Evolutionary conservation across 2,113 vertebrate genomes (phyloP).

Genomic region (Mastomys natalensis): DNA sequence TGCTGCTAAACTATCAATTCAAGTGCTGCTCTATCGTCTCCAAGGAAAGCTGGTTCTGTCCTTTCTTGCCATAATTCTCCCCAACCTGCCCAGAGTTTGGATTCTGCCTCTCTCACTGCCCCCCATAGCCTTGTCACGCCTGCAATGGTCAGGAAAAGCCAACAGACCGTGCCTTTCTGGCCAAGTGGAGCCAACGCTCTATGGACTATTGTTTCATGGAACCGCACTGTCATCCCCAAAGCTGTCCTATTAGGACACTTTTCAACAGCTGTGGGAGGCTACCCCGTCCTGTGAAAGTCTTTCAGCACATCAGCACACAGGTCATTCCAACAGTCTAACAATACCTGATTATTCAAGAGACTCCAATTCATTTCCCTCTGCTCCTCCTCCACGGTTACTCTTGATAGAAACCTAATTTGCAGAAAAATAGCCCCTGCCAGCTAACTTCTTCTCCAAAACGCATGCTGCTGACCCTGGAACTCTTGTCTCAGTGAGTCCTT

Average conservation of each 20-base stretch:
- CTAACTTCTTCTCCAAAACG: conserved; percentile 70
- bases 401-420: conserved; percentile 79
- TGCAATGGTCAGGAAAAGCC: not conserved
- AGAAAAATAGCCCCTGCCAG: conserved; percentile 75
- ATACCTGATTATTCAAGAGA: conserved; percentile 26
- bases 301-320: conserved; percentile 61
- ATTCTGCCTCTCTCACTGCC: not conserved
- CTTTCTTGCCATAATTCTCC: not conserved
- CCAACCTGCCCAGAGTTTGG: not conserved
- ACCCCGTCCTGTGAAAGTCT: not conserved
- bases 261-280: conserved; percentile 53
- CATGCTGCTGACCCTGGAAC: conserved; percentile 55
- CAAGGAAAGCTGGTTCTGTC: not conserved
- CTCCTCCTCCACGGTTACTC: conserved; percentile 42
- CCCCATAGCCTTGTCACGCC: not conserved
- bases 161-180: not conserved
- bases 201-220: conserved; percentile 29
- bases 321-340: conserved; percentile 56
- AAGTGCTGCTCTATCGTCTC: not conserved
- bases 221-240: not conserved
- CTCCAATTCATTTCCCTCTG: conserved; percentile 61
- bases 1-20: not conserved
- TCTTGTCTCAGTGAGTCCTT: conserved; percentile 52
- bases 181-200: not conserved
- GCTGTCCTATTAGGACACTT: conserved; percentile 3